phyloP scores from a whole-genome alignment of 2,888 invertebrate genomes.

The Cataglyphis rosenhaueri region DNA sequence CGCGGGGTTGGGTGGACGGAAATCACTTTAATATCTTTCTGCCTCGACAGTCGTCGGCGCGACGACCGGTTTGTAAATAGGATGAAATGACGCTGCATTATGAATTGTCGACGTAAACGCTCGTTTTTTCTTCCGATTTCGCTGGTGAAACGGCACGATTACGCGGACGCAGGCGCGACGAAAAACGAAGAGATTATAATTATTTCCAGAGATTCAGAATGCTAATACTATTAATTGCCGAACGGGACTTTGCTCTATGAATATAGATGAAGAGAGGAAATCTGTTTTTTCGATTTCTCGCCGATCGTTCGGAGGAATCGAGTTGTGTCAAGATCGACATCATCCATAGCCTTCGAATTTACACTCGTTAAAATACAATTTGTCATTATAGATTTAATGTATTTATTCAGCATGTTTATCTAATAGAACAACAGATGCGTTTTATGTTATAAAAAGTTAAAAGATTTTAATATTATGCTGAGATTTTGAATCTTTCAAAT shows the following conservation, averaged over 20 bases:
- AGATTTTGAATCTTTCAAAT: background rate
- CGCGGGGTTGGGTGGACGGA: slow-evolving; percentile 47
- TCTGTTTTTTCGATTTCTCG: slow-evolving; percentile 26
- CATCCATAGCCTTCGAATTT: slow-evolving; percentile 5
- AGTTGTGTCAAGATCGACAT: slow-evolving; percentile 2
- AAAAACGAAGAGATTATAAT: slow-evolving; percentile 43
- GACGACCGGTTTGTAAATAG: slow-evolving; percentile 61
- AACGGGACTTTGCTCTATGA: slow-evolving; percentile 34
- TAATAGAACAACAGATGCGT: background rate
- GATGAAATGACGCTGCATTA: slow-evolving; percentile 55
- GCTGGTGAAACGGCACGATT: slow-evolving; percentile 12
- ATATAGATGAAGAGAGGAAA: slow-evolving; percentile 52
- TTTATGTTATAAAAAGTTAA: background rate
- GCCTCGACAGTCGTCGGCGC: slow-evolving; percentile 35
- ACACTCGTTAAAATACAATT: background rate
- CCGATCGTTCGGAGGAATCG: slow-evolving; percentile 17
- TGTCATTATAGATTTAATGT: background rate
- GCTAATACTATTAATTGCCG: slow-evolving; percentile 63
- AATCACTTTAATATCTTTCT: slow-evolving; percentile 65
- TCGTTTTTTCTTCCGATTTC: slow-evolving; percentile 36
- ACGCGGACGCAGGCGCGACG: slow-evolving; percentile 36
- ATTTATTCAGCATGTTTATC: slow-evolving; percentile 1
- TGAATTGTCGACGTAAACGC: slow-evolving; percentile 54
- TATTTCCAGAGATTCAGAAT: slow-evolving; percentile 41
- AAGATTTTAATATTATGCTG: background rate